Conservation (phyloP, 2,797 vertebrate species). For the Heterohyrax brucei region DNA sequence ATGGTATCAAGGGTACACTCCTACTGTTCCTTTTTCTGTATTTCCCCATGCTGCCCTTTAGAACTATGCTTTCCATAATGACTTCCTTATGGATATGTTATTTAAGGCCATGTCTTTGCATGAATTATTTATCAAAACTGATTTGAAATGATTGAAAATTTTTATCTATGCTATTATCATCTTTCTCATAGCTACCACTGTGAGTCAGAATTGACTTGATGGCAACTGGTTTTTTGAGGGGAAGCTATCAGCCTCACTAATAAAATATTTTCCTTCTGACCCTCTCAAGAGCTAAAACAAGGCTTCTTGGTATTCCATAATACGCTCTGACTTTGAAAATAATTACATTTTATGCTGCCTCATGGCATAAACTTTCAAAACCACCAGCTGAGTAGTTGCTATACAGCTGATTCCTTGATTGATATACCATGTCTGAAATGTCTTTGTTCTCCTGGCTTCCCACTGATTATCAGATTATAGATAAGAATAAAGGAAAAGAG, state of each 20-base stretch:
- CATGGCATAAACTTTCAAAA: constrained; percentile 66
- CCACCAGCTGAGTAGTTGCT: constrained; percentile 54
- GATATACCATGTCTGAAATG: constrained; percentile 7
- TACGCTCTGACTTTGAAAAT: constrained; percentile 5
- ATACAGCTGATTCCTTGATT: constrained; percentile 49
- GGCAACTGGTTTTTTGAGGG: too few relatives aligned
- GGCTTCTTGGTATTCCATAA: constrained; percentile 39
- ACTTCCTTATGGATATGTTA: neutral
- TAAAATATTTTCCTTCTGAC: constrained; percentile 66
- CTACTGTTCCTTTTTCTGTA: constrained; percentile 8
- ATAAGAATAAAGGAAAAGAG: constrained; percentile 71
- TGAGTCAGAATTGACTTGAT: too few relatives aligned
- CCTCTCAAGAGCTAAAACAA: constrained; percentile 57
- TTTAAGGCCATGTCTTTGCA: neutral
- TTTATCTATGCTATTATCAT: constrained; percentile 22
- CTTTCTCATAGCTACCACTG: neutral
- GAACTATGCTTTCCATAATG: neutral
- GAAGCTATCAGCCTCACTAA: neutral
- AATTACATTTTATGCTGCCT: constrained; percentile 67
- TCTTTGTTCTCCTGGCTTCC: constrained; percentile 66
- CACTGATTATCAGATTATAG: constrained; percentile 67
- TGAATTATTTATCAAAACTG: constrained; percentile 57
- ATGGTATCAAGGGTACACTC: neutral
- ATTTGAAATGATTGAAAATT: constrained; percentile 47
- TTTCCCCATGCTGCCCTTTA: neutral